phyloP scores from a whole-genome alignment of 2,797 vertebrate genomes.

The Dendrocincla tyrannina region DNA sequence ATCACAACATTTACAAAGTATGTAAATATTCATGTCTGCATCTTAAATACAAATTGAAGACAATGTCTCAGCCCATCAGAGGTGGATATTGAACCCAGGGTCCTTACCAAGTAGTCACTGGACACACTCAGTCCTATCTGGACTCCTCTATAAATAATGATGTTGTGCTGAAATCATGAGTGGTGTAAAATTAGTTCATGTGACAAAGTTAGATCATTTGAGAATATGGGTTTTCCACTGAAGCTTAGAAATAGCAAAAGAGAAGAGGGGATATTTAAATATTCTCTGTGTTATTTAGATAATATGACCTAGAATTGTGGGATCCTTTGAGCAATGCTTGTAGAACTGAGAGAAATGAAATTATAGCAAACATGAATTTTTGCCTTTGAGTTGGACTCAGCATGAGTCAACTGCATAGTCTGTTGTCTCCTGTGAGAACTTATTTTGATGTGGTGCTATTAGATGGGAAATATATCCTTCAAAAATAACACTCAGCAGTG shows the following conservation, averaged over 20 bases:
- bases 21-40: not conserved
- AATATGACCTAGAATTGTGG: not conserved
- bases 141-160: not conserved
- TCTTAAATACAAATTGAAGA: not conserved
- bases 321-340: not conserved
- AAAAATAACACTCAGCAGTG: not conserved
- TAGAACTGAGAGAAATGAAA: not conserved
- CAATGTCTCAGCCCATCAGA: not conserved
- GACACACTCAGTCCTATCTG: not conserved
- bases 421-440: not conserved
- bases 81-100: not conserved
- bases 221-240: not conserved
- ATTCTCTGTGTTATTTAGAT: not conserved
- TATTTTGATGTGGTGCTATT: not conserved
- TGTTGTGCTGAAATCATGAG: not conserved
- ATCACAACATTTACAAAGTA: not conserved
- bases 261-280: not conserved
- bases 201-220: not conserved
- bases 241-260: not conserved
- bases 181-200: not conserved
- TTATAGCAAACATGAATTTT: not conserved
- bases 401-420: not conserved
- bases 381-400: not conserved
- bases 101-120: not conserved
- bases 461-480: not conserved